Conservation (phyloP, 2,888 invertebrate genomes). For the Pegoplata infirma region DNA sequence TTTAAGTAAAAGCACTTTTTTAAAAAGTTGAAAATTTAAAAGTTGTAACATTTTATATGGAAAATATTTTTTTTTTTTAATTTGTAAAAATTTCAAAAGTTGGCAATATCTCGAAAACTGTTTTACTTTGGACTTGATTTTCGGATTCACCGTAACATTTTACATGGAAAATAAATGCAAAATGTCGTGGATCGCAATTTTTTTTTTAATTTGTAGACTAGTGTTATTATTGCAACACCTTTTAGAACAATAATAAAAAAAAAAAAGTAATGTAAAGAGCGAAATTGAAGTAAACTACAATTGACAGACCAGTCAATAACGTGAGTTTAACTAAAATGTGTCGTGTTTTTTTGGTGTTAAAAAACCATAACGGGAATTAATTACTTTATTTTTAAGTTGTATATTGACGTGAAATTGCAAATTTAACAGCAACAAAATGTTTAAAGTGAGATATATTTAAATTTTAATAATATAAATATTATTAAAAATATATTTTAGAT, state of each 20-base stretch:
- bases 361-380: slow-evolving; percentile 27
- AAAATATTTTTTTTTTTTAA: slow-evolving; percentile 2
- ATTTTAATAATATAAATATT: background rate
- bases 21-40: no score
- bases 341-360: slow-evolving; percentile 35
- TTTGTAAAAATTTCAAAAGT: no score
- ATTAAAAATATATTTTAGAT: background rate
- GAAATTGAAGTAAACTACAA: slow-evolving; percentile 9
- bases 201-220: no score
- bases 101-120: no score
- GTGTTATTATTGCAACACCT: background rate
- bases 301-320: slow-evolving; percentile 52
- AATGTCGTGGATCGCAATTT: no score
- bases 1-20: no score
- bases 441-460: slow-evolving; percentile 31
- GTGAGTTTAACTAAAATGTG: slow-evolving; percentile 45
- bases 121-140: no score
- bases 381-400: slow-evolving; percentile 4
- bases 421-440: slow-evolving; percentile 35
- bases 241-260: background rate
- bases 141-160: no score
- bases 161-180: no score
- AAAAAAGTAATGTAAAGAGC: background rate
- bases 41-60: no score
- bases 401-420: slow-evolving; percentile 27